phyloP scores from a whole-genome alignment of 2,797 vertebrate genomes.

The Liparis tanakae region DNA sequence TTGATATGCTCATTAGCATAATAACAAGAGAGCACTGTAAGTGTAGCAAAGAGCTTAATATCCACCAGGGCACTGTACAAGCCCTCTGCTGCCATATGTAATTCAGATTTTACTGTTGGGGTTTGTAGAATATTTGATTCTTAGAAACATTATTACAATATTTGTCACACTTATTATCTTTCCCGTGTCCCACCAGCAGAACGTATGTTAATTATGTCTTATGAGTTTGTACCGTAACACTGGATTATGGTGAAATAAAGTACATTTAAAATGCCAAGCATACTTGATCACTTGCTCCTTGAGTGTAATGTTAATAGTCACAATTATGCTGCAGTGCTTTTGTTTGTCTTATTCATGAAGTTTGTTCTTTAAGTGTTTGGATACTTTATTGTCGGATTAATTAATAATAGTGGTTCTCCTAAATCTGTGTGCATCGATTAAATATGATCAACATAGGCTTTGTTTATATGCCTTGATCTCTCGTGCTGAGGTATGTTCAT shows the following conservation, averaged over 20 bases:
- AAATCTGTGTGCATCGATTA: not conserved
- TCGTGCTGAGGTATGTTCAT: not conserved
- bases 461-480: not conserved
- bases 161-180: slow-evolving; percentile 16
- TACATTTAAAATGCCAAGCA: not conserved
- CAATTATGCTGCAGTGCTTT: not conserved
- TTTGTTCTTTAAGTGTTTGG: not conserved
- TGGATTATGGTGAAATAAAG: not conserved
- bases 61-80: slow-evolving; percentile 58
- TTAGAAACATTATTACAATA: slow-evolving; percentile 26
- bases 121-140: slow-evolving; percentile 31
- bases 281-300: not conserved
- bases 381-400: not conserved
- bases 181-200: not conserved
- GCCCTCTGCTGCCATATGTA: slow-evolving; percentile 55
- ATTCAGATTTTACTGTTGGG: slow-evolving; percentile 45
- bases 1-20: slow-evolving; percentile 65
- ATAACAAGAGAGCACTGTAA: slow-evolving; percentile 64
- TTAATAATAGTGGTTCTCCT: not conserved
- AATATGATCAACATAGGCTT: not conserved
- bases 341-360: not conserved
- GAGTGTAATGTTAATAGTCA: not conserved
- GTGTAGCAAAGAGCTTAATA: slow-evolving; percentile 64
- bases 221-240: not conserved
- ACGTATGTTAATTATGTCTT: not conserved